Evolutionary conservation across 2,888 invertebrate genomes (phyloP), one percentile per base, ranked within the genome.

Genomic region (Noctua comes): DNA sequence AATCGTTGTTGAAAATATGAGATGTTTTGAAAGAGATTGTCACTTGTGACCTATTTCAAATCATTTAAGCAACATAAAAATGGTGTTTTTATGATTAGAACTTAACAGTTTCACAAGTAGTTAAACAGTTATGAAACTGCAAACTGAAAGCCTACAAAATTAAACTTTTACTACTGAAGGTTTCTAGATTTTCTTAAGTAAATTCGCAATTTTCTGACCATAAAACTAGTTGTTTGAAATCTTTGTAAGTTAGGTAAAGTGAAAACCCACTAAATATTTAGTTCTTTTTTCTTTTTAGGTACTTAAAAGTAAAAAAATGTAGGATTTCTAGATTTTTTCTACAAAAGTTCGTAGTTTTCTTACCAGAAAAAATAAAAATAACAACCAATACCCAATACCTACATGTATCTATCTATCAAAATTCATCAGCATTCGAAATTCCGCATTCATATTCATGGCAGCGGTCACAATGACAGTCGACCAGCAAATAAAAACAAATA

Each of bases 401-500:
- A 73, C 18, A 36, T 36, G 27, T 46, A 69, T 74, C 16, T 43
- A 66, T 66, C 46, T 62, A 68, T 77, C 70, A 64, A 79, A 57
- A 77, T 79, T 79, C 70, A 79, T 82, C 73, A 73, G 65, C 24
- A 68, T 68, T 62, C 54, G 24, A 59, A 73, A 48, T 31, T 46
- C 64, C 54, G 66, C 89, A 94, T 94, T 93, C 92, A 93, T 93
- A 95, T 94, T 94, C 94, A 95, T 94, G 88, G 91, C 80, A 87
- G 46, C 83, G 90, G 88, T 89, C 90, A 88, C 85, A 85, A 88
- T 86, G 88, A 87, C 80, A 77, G 83, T 75, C 80, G 77, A 79
- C 86, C 73, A 90, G 88, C 91, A 92, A 94, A 94, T 93, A 96
- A 95, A 95, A 94, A 90, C 91, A 92, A 94, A 94, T 92, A 96